Percentiles rank a stretch among this genome's conserved stretches.
phyloP scores from a whole-genome alignment of 1,140 invertebrate genomes.

The Brachionus sp. region DNA sequence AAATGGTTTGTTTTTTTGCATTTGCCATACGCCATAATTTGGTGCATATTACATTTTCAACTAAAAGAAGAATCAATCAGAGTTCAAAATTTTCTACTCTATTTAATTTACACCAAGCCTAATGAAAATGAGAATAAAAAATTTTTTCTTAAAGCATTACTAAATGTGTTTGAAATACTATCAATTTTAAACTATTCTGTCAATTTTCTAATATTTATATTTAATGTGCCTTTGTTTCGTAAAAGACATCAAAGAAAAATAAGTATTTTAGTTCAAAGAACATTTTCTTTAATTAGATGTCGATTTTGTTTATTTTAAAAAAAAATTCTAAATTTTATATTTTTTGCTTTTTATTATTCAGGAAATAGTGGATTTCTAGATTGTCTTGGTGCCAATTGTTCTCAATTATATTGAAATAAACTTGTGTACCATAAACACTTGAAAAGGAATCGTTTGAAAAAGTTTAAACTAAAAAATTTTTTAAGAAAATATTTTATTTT shows the following conservation, averaged over 20 bases:
- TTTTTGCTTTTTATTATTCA: not conserved
- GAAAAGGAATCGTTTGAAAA: too few species aligned
- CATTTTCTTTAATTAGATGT: not conserved
- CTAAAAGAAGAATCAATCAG: not conserved
- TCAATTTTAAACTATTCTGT: not conserved
- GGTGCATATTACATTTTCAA: not conserved
- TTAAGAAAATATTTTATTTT: too few species aligned
- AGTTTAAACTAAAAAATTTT: too few species aligned
- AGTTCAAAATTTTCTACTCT: not conserved
- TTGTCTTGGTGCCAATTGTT: too few species aligned
- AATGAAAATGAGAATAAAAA: slow-evolving; percentile 4
- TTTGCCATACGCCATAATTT: not conserved
- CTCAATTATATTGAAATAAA: too few species aligned
- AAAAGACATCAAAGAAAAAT: not conserved
- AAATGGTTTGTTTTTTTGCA: slow-evolving; percentile 29
- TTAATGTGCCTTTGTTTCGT: slow-evolving; percentile 13
- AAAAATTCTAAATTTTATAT: not conserved
- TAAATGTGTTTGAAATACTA: not conserved
- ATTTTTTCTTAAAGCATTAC: not conserved
- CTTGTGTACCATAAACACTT: too few species aligned
- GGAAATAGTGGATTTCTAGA: too few species aligned
- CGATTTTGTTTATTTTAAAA: not conserved
- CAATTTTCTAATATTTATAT: not conserved
- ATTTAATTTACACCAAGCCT: not conserved
- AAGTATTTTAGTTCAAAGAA: not conserved